phyloP scores from a whole-genome alignment of 2,888 invertebrate species.

The Tipula vernalis region DNA sequence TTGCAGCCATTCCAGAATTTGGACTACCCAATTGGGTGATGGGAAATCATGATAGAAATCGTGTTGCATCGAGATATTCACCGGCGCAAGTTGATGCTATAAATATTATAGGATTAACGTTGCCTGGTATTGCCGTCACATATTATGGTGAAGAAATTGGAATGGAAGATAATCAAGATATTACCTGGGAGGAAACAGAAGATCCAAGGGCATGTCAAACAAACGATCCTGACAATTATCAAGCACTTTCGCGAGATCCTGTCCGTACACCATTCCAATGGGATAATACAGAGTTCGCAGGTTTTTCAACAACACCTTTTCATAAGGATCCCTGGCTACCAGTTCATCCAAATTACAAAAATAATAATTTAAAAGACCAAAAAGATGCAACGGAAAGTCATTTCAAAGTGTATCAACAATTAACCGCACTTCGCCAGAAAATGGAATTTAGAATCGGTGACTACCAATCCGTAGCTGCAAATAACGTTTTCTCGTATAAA shows the following conservation, averaged over 20 bases:
- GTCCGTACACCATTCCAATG: slow-evolving; percentile 74
- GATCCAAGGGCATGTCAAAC: slow-evolving; percentile 46
- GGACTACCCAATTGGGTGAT: slow-evolving; percentile 67
- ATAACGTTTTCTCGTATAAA: slow-evolving; percentile 18
- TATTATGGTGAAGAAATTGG: slow-evolving; percentile 77
- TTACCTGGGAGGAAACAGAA: slow-evolving; percentile 37
- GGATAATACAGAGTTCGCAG: slow-evolving; percentile 39
- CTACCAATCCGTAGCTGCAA: slow-evolving; percentile 41
- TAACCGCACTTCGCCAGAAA: slow-evolving; percentile 42
- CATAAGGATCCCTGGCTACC: slow-evolving; percentile 51
- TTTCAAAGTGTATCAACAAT: slow-evolving; percentile 46
- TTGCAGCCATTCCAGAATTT: slow-evolving; percentile 46
- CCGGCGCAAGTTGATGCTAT: slow-evolving; percentile 59
- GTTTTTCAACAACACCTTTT: slow-evolving; percentile 42
- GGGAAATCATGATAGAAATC: slow-evolving; percentile 65
- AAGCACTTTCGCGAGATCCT: slow-evolving; percentile 51
- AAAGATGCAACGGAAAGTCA: slow-evolving; percentile 39
- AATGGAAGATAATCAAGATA: slow-evolving; percentile 46
- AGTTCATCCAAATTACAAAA: slow-evolving; percentile 45
- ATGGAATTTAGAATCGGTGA: slow-evolving; percentile 41
- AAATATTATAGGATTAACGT: slow-evolving; percentile 65
- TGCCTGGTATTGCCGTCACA: slow-evolving; percentile 75
- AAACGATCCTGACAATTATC: slow-evolving; percentile 45
- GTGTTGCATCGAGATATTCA: slow-evolving; percentile 58
- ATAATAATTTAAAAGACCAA: slow-evolving; percentile 46